Evolutionary conservation across 2,888 invertebrate species (phyloP).

Genomic region (Rhagonycha lutea): DNA sequence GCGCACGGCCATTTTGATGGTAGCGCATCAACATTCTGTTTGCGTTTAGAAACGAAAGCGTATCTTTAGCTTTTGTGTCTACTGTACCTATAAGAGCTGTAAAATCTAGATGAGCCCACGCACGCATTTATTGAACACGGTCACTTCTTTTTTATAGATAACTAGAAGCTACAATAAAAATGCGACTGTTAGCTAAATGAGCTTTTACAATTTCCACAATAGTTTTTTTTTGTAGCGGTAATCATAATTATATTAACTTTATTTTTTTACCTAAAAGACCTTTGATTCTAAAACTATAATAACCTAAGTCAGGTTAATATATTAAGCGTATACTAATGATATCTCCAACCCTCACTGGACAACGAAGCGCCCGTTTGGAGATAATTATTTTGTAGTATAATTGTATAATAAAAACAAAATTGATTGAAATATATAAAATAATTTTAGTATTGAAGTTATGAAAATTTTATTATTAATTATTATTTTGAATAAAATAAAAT

Average conservation of each 20-base stretch:
- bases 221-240: not conserved
- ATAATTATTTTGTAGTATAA: too few species aligned
- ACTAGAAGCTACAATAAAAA: not conserved
- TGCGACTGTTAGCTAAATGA: not conserved
- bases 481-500: too few species aligned
- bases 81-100: constrained; percentile 28
- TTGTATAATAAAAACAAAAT: too few species aligned
- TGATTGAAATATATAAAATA: too few species aligned
- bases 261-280: not conserved
- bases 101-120: constrained; percentile 28
- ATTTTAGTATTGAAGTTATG: too few species aligned
- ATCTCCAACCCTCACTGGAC: too few species aligned
- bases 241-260: not conserved
- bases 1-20: constrained; percentile 28
- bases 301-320: not conserved
- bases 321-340: too few species aligned
- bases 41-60: constrained; percentile 29
- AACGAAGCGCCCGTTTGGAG: too few species aligned
- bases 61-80: constrained; percentile 24
- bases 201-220: not conserved
- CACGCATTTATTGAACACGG: constrained; percentile 6
- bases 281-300: not conserved
- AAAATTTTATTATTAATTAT: too few species aligned
- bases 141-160: constrained; percentile 4
- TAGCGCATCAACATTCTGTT: constrained; percentile 31